Evolutionary conservation across 2,888 invertebrate genomes (phyloP), one percentile per base, ranked within the genome.

Genomic region (Lycocerus yunnanus): DNA sequence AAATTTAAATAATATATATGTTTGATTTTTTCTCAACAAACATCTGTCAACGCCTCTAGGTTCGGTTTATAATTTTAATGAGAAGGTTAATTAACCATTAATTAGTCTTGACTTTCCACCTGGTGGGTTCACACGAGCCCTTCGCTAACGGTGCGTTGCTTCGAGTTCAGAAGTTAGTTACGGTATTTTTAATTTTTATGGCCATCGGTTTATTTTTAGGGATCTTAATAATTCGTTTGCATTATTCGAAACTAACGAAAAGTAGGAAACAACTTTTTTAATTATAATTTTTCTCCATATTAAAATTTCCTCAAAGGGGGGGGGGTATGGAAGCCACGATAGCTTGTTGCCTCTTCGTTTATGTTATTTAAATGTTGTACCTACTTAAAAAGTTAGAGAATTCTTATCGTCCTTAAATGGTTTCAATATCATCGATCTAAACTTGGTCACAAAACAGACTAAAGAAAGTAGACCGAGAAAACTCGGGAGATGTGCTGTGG

Each of bases 51-150:
- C 43, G 43, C 43, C 43, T 43, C 43, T 43, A n/a, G n/a, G 43
- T 43, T 43, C n/a, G n/a, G 43, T 18, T 15, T 63, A 18, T 63
- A 63, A 63, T 63, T 63, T 63, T 18, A 63, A 18, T 16, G 60
- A 70, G 70, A 70, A 73, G 66, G 58, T 69, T 72, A 77, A 77
- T 74, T 72, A 77, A 69, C 69, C 68, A 74, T 74, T 77, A 77
- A 77, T 77, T 76, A 76, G 76, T 69, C 73, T 68, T 68, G 16
- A 20, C 72, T 74, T 74, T 69, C 71, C 73, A 74, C 69, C 74
- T 76, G 76, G 68, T 59, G 69, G 71, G 15, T 76, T 76, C 74
- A 67, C 75, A 75, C 66, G 66, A 69, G 24, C 21, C 15, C 21
- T 63, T 59, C 71, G 43, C 20, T n/a, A 71, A 71, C 58, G 21